Base-by-base conservation (phyloP, 2,113 vertebrate genomes). In the Machaerirhynchus nigripectus region DNA sequence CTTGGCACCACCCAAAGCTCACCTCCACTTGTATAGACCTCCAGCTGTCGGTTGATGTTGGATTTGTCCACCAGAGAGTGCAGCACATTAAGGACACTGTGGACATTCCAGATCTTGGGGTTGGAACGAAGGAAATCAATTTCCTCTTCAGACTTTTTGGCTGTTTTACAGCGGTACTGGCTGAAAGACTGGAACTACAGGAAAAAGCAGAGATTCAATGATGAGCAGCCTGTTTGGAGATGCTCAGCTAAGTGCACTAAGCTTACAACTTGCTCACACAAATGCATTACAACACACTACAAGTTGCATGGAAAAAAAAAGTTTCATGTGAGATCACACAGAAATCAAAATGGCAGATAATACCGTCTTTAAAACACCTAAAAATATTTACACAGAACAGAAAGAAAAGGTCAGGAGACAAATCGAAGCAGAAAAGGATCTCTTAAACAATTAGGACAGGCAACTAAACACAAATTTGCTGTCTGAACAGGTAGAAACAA, bases 91-190 rank as follows among this genome's bases (percentile, higher is more conserved):
- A 99, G 98, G 76, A 99, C 99, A 3, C 99, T 99, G 98, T 99
- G 99, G 69, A 99, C 99, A 0, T 99, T 99, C 99, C 99, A 99
- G 98, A 99, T 99, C 96, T 99, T 99, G 40, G 99, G 99, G 87
- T 99, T 99, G 96, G 98, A 99, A 88, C 99, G 99, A 87, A 99
- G 98, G 94, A 99, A 99, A 93, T 99, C 99, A 0, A 99, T 99
- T 97, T 99, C 99, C 89, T 99, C 99, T 42, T 99, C 99, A 0
- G 99, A 98, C 89, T 99, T 99, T 95, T 99, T 99, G 96, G 99
- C 99, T 1, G 99, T 99, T 93, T 99, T 99, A 67, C 99, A 99
- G 94, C 99, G 99, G 94, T 99, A 99, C 98, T 99, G 99, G 94
- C 99, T 99, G 89, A 99, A 99, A 1, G 99, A 99, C 95, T 99